Conservation (phyloP, 2,888 invertebrate species). For the Elmis aenea region DNA sequence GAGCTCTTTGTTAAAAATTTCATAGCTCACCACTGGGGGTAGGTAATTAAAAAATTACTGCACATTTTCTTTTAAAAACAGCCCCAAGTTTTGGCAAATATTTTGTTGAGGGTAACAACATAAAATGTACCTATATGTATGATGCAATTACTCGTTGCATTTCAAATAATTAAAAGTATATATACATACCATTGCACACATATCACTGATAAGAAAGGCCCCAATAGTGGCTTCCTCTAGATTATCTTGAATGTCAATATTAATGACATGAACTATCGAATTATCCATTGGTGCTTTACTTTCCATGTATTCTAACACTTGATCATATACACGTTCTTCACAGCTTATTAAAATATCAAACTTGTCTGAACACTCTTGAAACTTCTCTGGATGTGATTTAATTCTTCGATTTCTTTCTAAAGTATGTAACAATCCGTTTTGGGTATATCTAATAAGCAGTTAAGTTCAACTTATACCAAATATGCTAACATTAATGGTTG, state of each 20-base stretch:
- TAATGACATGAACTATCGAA: slow-evolving; percentile 92
- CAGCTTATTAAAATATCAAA: slow-evolving; percentile 97
- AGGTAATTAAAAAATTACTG: too few relatives aligned
- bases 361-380: slow-evolving; percentile 81
- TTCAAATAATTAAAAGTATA: too few relatives aligned
- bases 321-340: slow-evolving; percentile 98
- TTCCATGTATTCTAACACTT: slow-evolving; percentile 92
- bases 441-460: slow-evolving; percentile 69
- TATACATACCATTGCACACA: slow-evolving; percentile 84
- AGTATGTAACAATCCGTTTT: slow-evolving; percentile 97
- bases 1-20: too few relatives aligned
- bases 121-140: too few relatives aligned
- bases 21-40: too few relatives aligned
- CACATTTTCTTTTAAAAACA: too few relatives aligned
- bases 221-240: slow-evolving; percentile 99
- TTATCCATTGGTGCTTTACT: slow-evolving; percentile 71
- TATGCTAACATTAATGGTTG: slow-evolving; percentile 1
- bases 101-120: too few relatives aligned
- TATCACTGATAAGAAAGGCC: slow-evolving; percentile 94
- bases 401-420: slow-evolving; percentile 94
- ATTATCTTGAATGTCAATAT: slow-evolving; percentile 98
- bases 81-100: too few relatives aligned
- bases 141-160: too few relatives aligned
- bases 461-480: too few relatives aligned
- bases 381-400: slow-evolving; percentile 89